Evolutionary conservation across 2,888 invertebrate species (phyloP), one percentile per base, ranked within the genome.

Genomic region (Drosophila heteroneura): DNA sequence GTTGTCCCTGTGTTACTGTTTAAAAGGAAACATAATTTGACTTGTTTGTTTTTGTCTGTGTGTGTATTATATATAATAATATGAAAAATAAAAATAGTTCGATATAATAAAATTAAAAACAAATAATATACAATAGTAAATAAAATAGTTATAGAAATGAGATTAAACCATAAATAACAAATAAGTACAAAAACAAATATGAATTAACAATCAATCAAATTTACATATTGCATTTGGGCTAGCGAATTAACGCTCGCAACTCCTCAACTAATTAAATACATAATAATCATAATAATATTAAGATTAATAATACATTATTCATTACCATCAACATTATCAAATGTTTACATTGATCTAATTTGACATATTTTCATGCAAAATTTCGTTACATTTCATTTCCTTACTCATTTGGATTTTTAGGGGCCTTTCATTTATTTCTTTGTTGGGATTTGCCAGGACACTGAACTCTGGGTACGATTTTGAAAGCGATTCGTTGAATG

Each of bases 81-180:
- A 16, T 28, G 7, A 14, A 14, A 56, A 39, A 56, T 28, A 35
- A n/a, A 59, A 65, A 65, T 65, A 39, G 32, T 60, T 37, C 16
- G 56, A 65, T 61, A 70, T 14, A 71, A 63, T 79, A 61, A 78
- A 66, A 79, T 68, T 65, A 70, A 70, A 75, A 76, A 76, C 69
- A 70, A 79, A 52, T 30, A 26, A 44, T 35, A 60, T 37, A 58
- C 30, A 61, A 49, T 30, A 14, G 22, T 47, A 47, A 37, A 49
- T 57, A 63, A 70, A 60, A 37, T 26, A 52, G 49, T 64, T 54
- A 33, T 47, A 32, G 30, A 75, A 72, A 64, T 53, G 47, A 56
- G 68, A 64, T 72, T 81, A 83, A 79, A 89, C 83, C 86, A 79
- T 83, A 85, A 85, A 79, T 85, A 85, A 85, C 84, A 85, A 88